A percentile compares a stretch with the other conserved stretches of the same genome.
These are phyloP conservation scores for Danaus chrysippus DNA, from an alignment of 2,888 invertebrate species.

Conservation along the genomic window DNA sequence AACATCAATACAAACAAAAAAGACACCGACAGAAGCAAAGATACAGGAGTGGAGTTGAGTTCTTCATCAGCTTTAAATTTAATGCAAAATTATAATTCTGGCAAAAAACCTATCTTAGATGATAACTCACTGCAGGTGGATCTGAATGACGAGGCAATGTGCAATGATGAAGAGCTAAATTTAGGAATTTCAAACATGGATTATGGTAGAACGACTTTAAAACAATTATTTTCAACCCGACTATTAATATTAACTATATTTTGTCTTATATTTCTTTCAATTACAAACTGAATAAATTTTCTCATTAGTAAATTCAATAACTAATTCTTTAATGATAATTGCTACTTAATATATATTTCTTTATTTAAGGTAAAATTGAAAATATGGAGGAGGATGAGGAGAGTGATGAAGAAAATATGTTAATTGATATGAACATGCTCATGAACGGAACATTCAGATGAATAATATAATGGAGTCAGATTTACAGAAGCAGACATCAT, in stretches of 20 bases:
- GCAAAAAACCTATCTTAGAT: constrained; percentile 13
- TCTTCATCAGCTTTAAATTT: constrained; percentile 34
- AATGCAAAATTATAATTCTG: constrained; percentile 32
- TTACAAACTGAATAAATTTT: too few relatives aligned
- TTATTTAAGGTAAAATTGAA: constrained; percentile 2
- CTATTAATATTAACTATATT: too few relatives aligned
- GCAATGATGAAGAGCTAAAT: constrained; percentile 51
- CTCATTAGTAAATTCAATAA: too few relatives aligned
- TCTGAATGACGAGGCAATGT: constrained; percentile 38
- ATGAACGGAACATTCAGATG: constrained; percentile 42
- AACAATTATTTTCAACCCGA: too few relatives aligned
- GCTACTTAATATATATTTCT: neutral
- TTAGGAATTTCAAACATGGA: constrained; percentile 40
- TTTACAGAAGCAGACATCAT: neutral
- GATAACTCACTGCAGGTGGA: constrained; percentile 12
- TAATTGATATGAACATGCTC: constrained; percentile 60
- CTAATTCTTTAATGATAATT: neutral
- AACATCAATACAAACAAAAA: constrained; percentile 19
- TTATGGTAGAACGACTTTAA: neutral
- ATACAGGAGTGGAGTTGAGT: constrained; percentile 10
- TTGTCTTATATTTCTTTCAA: too few relatives aligned
- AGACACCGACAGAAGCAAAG: constrained; percentile 2
- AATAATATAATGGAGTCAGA: neutral
- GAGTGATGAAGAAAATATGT: constrained; percentile 45
- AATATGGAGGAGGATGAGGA: constrained; percentile 46